Percentiles rank a stretch among this genome's conserved stretches.
Evolutionary conservation across 2,113 vertebrate genomes (phyloP).

Genomic region (Sylvietta virens): DNA sequence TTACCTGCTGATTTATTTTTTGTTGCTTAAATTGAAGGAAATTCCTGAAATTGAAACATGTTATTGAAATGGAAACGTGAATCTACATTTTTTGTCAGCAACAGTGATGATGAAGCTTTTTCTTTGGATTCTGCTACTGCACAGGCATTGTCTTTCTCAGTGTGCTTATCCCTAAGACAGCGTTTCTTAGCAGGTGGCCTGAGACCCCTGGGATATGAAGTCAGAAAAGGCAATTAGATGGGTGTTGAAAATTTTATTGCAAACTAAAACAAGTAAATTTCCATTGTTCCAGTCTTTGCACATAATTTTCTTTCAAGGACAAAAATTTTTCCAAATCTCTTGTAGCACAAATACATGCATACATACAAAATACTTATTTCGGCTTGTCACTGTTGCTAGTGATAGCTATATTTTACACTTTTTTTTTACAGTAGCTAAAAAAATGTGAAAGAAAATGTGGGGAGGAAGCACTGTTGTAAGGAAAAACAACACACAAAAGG

Average conservation of each 20-base stretch:
- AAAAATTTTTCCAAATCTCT: background rate
- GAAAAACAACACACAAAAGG: background rate
- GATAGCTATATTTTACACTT: background rate
- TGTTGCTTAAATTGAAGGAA: background rate
- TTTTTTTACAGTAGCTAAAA: background rate
- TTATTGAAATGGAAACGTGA: background rate
- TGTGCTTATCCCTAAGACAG: background rate
- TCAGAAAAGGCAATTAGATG: constrained; percentile 5
- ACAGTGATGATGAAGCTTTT: background rate
- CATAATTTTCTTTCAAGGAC: background rate
- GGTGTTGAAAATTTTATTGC: constrained; percentile 6
- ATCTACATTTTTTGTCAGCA: background rate
- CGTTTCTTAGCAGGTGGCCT: background rate
- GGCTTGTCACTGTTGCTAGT: background rate
- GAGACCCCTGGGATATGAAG: background rate
- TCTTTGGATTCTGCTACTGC: background rate
- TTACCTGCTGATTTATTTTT: background rate
- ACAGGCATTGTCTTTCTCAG: background rate
- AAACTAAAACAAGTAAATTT: background rate
- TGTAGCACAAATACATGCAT: background rate
- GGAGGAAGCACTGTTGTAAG: background rate
- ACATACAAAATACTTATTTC: background rate
- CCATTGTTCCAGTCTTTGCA: background rate
- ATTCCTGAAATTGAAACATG: background rate
- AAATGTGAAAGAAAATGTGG: background rate